Conservation (phyloP, 92 coral and sea anemone genomes). For the Zoanthus gigantus region DNA sequence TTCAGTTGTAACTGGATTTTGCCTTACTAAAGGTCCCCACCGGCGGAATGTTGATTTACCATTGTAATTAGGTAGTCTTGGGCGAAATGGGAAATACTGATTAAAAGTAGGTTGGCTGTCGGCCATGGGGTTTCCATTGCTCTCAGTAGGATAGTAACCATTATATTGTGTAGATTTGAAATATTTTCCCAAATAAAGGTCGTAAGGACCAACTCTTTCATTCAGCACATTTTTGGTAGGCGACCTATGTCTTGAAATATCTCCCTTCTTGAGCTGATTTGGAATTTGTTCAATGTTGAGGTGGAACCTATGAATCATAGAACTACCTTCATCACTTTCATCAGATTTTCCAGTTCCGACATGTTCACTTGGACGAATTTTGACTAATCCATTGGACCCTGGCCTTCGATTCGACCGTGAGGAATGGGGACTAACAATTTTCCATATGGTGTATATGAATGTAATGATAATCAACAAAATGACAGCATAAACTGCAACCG, state of each 20-base stretch:
- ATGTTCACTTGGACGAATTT: conserved; percentile 74
- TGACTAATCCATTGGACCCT: conserved; percentile 63
- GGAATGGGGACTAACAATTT: conserved; percentile 91
- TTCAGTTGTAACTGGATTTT: conserved; percentile 2
- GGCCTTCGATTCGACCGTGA: conserved; percentile 80
- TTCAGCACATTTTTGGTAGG: not conserved
- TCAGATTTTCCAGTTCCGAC: conserved; percentile 31
- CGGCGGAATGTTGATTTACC: conserved; percentile 1
- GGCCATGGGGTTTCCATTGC: not conserved
- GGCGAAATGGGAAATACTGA: not conserved
- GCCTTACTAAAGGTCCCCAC: conserved; percentile 29
- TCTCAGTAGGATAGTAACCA: conserved; percentile 9
- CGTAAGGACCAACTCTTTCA: not conserved
- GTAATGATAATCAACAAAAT: conserved; percentile 80
- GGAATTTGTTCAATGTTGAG: conserved; percentile 19
- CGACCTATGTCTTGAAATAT: conserved; percentile 3
- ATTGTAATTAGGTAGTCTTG: not conserved
- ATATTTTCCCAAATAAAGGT: not conserved
- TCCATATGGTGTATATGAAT: conserved; percentile 89
- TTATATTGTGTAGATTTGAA: not conserved
- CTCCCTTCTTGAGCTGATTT: not conserved
- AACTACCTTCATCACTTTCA: not conserved
- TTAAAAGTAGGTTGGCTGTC: not conserved
- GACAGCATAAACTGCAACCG: conserved; percentile 91
- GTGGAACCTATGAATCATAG: not conserved